Evolutionary conservation across 2,113 vertebrate species (phyloP).

Genomic region (Scalopus aquaticus): DNA sequence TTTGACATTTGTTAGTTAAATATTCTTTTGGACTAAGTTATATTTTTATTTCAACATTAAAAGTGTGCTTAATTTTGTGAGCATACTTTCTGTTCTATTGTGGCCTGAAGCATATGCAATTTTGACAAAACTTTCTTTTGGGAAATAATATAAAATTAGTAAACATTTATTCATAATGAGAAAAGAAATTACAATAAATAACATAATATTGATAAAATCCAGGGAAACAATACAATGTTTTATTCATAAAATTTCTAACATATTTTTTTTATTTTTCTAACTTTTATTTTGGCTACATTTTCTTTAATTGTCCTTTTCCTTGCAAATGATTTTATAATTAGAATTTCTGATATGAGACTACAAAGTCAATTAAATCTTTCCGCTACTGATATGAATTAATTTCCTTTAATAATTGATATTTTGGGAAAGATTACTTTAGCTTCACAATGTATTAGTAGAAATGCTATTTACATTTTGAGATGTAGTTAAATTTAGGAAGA

Average conservation of each 20-base stretch:
- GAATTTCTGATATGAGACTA: not conserved
- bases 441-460: not conserved
- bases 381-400: not conserved
- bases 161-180: not conserved
- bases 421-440: not conserved
- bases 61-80: not conserved
- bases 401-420: conserved; percentile 7
- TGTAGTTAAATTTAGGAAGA: not conserved
- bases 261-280: not conserved
- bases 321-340: not conserved
- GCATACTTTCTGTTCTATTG: not conserved
- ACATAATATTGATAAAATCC: not conserved
- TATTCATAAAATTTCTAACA: not conserved
- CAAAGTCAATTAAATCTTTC: not conserved
- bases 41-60: not conserved
- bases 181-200: not conserved
- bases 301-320: not conserved
- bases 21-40: not conserved
- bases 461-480: not conserved
- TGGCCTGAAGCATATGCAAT: not conserved
- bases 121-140: not conserved
- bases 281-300: not conserved
- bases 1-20: not conserved
- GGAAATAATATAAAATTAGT: not conserved
- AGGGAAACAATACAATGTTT: not conserved